These are phyloP conservation scores for Amphiduros pacificus DNA, from an alignment of 2,888 invertebrate species.

Conservation along the genomic window DNA sequence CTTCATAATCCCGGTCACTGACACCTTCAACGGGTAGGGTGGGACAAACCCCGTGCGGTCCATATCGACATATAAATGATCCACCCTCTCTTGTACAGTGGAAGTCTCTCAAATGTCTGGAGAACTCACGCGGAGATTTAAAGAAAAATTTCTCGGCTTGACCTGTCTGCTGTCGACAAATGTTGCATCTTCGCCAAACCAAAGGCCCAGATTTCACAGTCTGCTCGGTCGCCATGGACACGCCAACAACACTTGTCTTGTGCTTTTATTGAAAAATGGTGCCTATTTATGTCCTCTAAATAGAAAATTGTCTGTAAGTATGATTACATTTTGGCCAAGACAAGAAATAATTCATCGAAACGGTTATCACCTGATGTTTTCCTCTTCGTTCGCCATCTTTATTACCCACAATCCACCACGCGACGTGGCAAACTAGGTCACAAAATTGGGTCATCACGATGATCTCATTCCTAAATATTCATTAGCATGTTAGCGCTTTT, in stretches of 20 bases:
- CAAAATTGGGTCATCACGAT: constrained; percentile 10
- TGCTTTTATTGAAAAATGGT: too few relatives aligned
- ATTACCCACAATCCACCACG: constrained; percentile 12
- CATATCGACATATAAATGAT: constrained; percentile 84
- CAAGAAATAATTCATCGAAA: too few relatives aligned
- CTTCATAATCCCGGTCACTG: constrained; percentile 83
- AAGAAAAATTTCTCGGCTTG: constrained; percentile 34
- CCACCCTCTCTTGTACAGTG: constrained; percentile 85
- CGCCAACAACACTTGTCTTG: too few relatives aligned
- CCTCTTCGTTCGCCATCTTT: too few relatives aligned
- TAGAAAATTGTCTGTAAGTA: too few relatives aligned
- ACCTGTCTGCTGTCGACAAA: constrained; percentile 42
- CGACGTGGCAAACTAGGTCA: constrained; percentile 24
- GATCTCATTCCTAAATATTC: too few relatives aligned
- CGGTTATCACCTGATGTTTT: background rate
- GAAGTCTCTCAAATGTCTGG: constrained; percentile 75
- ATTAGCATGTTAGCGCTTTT: too few relatives aligned
- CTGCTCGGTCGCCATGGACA: too few relatives aligned
- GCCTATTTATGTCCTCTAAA: too few relatives aligned
- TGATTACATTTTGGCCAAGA: too few relatives aligned
- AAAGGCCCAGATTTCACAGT: too few relatives aligned
- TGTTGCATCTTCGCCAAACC: constrained; percentile 43
- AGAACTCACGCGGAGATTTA: constrained; percentile 59
- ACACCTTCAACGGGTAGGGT: constrained; percentile 88
- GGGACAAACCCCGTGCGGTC: constrained; percentile 82